Evolutionary conservation across 2,797 vertebrate genomes (phyloP).

Genomic region (Aplochiton taeniatus): DNA sequence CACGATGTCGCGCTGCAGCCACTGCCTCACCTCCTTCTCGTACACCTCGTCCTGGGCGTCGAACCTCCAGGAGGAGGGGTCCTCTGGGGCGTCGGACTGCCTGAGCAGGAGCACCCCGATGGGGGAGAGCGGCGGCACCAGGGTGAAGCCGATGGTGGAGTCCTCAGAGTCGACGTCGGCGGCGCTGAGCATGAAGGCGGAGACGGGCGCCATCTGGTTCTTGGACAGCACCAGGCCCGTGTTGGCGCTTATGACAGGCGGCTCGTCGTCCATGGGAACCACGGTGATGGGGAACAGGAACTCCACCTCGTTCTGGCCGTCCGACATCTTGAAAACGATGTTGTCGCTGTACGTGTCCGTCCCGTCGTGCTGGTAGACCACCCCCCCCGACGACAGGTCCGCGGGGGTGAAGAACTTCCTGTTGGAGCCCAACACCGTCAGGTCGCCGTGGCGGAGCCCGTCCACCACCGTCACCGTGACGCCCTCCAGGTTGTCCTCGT

Average conservation of each 20-base stretch:
- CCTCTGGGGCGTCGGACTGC: conserved; percentile 84
- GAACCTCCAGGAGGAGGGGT: conserved; percentile 84
- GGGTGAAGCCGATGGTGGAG: conserved; percentile 82
- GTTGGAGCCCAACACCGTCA: conserved; percentile 76
- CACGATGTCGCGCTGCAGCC: conserved; percentile 88
- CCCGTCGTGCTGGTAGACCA: conserved; percentile 91
- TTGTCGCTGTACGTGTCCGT: conserved; percentile 94
- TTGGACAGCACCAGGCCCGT: conserved; percentile 88
- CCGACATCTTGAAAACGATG: conserved; percentile 88
- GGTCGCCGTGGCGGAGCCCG: conserved; percentile 86
- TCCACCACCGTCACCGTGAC: conserved; percentile 85
- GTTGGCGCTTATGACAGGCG: conserved; percentile 90
- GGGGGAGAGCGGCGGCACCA: conserved; percentile 75
- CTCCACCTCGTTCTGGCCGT: conserved; percentile 87
- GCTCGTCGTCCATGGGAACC: conserved; percentile 92
- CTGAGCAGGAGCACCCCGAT: conserved; percentile 83
- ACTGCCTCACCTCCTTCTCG: conserved; percentile 87
- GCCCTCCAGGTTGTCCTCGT: conserved; percentile 86
- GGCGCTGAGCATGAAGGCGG: conserved; percentile 83
- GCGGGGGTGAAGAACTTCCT: conserved; percentile 83
- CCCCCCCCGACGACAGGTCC: conserved; percentile 79
- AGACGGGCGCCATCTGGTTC: conserved; percentile 84
- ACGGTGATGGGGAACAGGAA: conserved; percentile 94
- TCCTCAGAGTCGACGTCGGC: conserved; percentile 94
- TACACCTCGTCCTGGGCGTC: conserved; percentile 78